Conservation (phyloP, 2,113 vertebrate genomes). For the Vulpes ferrilata region DNA sequence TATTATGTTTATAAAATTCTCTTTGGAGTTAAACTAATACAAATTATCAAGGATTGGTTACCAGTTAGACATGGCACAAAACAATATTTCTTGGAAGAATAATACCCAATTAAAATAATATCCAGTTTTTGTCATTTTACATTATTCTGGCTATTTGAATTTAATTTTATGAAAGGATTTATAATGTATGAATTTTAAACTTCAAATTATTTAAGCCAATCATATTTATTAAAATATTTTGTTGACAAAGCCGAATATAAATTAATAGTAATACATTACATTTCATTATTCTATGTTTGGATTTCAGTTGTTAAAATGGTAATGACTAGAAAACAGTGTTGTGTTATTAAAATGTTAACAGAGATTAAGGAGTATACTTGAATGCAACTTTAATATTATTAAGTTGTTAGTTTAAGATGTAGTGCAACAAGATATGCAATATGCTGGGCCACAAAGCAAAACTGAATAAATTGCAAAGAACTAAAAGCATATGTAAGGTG, state of each 20-base stretch:
- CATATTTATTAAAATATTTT: background rate
- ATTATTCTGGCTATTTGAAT: background rate
- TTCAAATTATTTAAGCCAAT: background rate
- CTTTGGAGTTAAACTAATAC: background rate
- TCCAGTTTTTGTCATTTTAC: background rate
- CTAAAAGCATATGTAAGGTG: background rate
- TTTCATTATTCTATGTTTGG: background rate
- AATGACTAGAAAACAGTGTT: background rate
- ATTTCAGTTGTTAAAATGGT: background rate
- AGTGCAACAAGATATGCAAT: background rate
- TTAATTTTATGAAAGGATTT: background rate
- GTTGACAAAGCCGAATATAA: background rate
- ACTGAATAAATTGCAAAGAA: background rate
- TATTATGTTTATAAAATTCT: background rate
- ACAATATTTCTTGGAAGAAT: background rate
- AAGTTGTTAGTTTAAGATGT: background rate
- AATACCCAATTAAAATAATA: background rate
- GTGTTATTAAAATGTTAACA: background rate
- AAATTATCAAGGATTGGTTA: background rate
- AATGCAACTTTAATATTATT: background rate
- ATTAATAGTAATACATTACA: background rate
- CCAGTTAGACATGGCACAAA: background rate
- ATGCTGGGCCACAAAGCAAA: background rate
- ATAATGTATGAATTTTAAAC: background rate
- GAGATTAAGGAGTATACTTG: background rate